Evolutionary conservation across 1,140 invertebrate genomes (phyloP), one percentile per base, ranked within the genome.

Genomic region (Drosophila littoralis): DNA sequence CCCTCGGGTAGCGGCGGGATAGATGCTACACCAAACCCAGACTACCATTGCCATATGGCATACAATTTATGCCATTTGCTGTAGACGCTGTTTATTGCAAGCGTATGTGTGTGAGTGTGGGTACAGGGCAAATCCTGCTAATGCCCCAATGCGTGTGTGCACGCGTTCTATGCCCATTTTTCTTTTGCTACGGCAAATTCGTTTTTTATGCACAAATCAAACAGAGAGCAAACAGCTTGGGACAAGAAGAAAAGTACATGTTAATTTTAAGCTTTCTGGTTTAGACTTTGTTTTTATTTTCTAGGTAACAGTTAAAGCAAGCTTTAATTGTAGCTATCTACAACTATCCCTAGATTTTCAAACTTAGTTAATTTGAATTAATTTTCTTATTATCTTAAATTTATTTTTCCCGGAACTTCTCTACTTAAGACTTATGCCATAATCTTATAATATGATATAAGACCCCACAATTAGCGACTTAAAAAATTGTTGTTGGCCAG

Each of bases 51-150:
- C 40, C 32, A 33, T n/a, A 46, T 46, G 42, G 50, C 71, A 61
- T 52, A 88, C 83, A 82, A 88, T 88, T 88, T 85, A 86, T 88
- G 83, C 76, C 83, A 68, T 64, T 88, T 82, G 81, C 67, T 82
- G 57, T 54, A 36, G 59, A 50, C 66, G 17, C 17, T 17, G 45
- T 43, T 36, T 65, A 55, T 36, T 64, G 55, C 77, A 32, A 51
- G 15, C 35, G 28, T 59, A 8, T 69, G 35, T 61, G 46, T 57
- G 54, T 60, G 57, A 64, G 55, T 66, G 68, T 76, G 42, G 57
- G 22, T 28, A 40, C 43, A 42, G 40, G 60, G 68, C 73, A 86
- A 88, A 88, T 88, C 79, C 79, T 77, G 48, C 83, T 86, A 88
- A 86, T 88, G 83, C 83, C 66, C 48, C 78, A 77, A 83, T 88